Conservation (phyloP, 2,113 vertebrate genomes). For the Lepidothrix coronata region DNA sequence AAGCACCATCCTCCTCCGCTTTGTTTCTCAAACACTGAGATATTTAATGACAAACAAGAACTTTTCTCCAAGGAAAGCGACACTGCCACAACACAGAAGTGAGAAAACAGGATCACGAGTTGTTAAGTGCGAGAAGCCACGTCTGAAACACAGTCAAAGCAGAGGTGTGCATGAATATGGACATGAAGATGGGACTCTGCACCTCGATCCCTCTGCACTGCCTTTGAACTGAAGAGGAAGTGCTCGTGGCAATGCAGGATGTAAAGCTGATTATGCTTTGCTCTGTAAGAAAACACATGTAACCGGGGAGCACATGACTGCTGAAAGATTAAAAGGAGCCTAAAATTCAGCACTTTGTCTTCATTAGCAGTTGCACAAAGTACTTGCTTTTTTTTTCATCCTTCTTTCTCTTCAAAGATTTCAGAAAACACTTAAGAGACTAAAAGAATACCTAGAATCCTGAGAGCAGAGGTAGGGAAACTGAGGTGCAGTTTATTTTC, state of each 20-base stretch:
- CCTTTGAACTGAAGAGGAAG: constrained; percentile 66
- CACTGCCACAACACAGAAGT: not conserved
- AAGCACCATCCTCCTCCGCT: not conserved
- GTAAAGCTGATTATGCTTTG: constrained; percentile 21
- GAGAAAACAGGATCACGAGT: not conserved
- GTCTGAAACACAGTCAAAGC: not conserved
- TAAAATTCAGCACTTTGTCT: constrained; percentile 14
- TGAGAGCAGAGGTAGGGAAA: not conserved
- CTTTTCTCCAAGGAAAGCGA: not conserved
- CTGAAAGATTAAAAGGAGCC: constrained; percentile 19
- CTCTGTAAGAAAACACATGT: constrained; percentile 11
- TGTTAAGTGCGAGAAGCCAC: not conserved
- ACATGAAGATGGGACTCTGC: not conserved
- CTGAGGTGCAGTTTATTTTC: not conserved
- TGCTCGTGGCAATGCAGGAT: constrained; percentile 53
- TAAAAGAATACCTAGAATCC: not conserved
- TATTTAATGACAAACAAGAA: constrained; percentile 8
- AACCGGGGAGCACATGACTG: constrained; percentile 24
- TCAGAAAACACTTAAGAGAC: not conserved
- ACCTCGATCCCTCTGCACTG: not conserved
- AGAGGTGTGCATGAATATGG: constrained; percentile 42
- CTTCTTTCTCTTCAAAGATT: not conserved
- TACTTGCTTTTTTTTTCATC: not conserved
- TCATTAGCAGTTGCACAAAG: not conserved
- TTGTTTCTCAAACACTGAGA: not conserved